phyloP scores from a whole-genome alignment of 2,113 vertebrate species.

The Sitta europaea region DNA sequence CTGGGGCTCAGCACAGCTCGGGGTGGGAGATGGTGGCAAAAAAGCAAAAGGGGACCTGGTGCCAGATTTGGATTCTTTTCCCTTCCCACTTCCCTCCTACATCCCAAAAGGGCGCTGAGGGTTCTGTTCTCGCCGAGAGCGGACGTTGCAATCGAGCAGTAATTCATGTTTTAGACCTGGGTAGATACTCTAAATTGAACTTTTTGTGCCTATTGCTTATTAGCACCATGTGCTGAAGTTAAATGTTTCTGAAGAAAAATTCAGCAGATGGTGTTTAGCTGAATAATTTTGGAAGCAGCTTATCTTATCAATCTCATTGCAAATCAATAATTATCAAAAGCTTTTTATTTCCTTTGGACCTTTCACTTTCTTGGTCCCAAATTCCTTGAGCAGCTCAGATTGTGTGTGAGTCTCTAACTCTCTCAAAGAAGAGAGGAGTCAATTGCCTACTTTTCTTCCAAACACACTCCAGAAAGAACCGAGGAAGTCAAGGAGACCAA shows the following conservation, averaged over 20 bases:
- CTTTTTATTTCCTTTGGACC: not conserved
- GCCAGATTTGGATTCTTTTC: not conserved
- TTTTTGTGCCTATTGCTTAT: not conserved
- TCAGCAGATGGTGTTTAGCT: not conserved
- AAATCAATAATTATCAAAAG: not conserved
- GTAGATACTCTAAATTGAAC: not conserved
- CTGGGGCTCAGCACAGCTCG: not conserved
- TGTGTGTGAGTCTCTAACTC: not conserved
- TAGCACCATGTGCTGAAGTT: not conserved
- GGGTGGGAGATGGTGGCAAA: accelerated
- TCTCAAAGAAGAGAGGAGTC: not conserved
- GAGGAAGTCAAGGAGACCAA: not conserved
- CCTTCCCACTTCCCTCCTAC: accelerated
- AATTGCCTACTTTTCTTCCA: not conserved
- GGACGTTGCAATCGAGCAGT: not conserved
- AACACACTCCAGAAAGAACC: not conserved
- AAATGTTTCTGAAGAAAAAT: not conserved
- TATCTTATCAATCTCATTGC: not conserved
- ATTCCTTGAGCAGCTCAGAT: not conserved
- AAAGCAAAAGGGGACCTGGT: accelerated
- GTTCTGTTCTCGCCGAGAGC: accelerated
- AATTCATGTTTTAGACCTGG: not conserved
- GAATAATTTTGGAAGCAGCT: not conserved
- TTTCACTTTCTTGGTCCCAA: not conserved
- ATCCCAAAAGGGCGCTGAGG: accelerated